A percentile compares a stretch with the other conserved stretches of the same genome.
Conservation (phyloP, 2,797 vertebrate genomes). For the Coreius guichenoti region DNA sequence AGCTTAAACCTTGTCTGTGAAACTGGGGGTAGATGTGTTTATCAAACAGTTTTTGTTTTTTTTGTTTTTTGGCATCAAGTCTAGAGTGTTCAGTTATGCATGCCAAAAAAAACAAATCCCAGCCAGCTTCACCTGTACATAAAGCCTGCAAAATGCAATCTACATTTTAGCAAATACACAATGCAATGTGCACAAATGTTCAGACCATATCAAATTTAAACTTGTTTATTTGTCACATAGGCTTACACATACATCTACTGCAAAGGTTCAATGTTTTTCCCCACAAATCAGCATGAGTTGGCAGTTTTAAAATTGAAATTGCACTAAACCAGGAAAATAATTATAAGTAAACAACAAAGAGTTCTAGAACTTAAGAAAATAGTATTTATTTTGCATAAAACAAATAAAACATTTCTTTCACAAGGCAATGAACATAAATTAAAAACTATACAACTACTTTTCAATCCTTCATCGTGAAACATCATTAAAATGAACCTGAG, state of each 20-base stretch:
- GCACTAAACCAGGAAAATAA: not conserved
- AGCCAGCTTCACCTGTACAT: too few relatives aligned
- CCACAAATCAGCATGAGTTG: not conserved
- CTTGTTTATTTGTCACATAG: not conserved
- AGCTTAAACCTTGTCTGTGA: too few relatives aligned
- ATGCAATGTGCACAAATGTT: not conserved
- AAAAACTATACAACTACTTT: not conserved
- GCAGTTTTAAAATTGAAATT: not conserved
- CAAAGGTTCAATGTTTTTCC: not conserved
- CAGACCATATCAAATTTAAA: not conserved
- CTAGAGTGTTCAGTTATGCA: too few relatives aligned
- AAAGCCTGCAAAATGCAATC: too few relatives aligned
- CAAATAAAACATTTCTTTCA: not conserved
- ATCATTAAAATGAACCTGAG: not conserved
- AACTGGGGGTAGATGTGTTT: too few relatives aligned
- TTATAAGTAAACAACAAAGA: not conserved
- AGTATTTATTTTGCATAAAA: constrained; percentile 12
- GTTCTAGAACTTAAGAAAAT: constrained; percentile 5
- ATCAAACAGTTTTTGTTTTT: too few relatives aligned
- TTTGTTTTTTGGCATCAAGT: too few relatives aligned
- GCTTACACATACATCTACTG: not conserved
- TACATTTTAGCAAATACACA: too few relatives aligned
- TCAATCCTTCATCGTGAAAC: constrained; percentile 3
- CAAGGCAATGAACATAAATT: not conserved
- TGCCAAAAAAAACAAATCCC: too few relatives aligned